Evolutionary conservation across 2,888 invertebrate species (phyloP), one percentile per base, ranked within the genome.

Genomic region (Agrochola litura): DNA sequence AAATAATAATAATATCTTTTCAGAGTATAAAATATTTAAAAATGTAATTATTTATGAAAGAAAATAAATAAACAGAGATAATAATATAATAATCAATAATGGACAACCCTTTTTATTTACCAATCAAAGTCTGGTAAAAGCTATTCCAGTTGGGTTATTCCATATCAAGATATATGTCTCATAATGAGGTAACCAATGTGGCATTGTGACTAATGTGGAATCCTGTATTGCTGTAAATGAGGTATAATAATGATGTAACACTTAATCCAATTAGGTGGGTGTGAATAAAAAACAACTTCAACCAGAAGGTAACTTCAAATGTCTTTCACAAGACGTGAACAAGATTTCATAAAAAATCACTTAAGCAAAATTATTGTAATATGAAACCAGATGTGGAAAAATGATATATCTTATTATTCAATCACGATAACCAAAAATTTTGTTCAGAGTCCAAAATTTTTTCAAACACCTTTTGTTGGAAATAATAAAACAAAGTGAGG

Each of bases 191-290:
- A 76, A 76, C n/a, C 22, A 41, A 41, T 65, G n/a, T 54, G 41
- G 16, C 16, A 52, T 25, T 64, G 22, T 19, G 22, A 65, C 19
- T 77, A 64, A 78, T 58, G 30, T 43, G 30, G 41, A 75, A 56
- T 19, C 10, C 52, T 6, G 2, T n/a, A 37, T 82, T 49, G 19
- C 22, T 46, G 22, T 19, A n/a, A 16, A 43, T 58, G 43, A 22
- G 41, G 46, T 43, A 41, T 78, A n/a, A 64, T 56, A 6, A 52
- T 82, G 52, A 76, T 19, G 19, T 54, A 65, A 76, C 52, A 37
- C 2, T 56, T 14, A 41, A 73, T 46, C 6, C 14, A 25, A 10
- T 19, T 25, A 49, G 16, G 22, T 37, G 16, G 22, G 5, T 41
- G 41, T 49, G 14, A 22, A 41, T 14, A 16, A n/a, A 60, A 43